phyloP scores from a whole-genome alignment of 2,113 vertebrate species.

The Accipiter virgatus region DNA sequence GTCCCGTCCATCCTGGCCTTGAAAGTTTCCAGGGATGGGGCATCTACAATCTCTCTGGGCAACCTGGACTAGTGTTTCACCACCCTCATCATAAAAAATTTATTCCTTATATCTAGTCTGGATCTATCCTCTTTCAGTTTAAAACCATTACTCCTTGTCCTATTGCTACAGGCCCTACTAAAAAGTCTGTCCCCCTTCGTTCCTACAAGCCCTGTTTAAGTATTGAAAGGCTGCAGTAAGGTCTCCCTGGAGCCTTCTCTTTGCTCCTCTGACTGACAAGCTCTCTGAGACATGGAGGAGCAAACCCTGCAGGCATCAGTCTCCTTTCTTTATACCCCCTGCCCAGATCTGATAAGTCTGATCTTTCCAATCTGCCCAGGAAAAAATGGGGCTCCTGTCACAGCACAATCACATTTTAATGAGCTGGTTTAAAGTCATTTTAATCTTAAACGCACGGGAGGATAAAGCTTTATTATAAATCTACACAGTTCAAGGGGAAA shows the following conservation, averaged over 20 bases:
- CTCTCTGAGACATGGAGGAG: background rate
- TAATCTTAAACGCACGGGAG: background rate
- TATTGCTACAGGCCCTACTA: background rate
- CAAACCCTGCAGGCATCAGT: background rate
- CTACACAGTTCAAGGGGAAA: background rate
- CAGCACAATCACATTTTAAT: background rate
- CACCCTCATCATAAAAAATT: accelerated
- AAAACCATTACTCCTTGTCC: background rate
- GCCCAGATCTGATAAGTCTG: background rate
- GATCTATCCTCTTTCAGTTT: background rate
- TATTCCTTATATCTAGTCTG: background rate
- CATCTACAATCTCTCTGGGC: background rate
- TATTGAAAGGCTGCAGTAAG: no score
- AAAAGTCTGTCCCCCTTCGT: background rate
- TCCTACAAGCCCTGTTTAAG: background rate
- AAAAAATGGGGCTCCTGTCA: background rate
- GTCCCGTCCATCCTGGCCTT: accelerated
- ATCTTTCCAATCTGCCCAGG: background rate
- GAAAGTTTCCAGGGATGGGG: background rate
- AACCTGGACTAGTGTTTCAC: background rate
- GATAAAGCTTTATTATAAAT: background rate
- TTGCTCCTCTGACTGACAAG: background rate
- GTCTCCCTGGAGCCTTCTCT: no score
- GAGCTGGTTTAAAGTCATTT: background rate
- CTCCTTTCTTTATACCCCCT: background rate